Conservation (phyloP, 2,797 vertebrate species). For the Danio tinwini region DNA sequence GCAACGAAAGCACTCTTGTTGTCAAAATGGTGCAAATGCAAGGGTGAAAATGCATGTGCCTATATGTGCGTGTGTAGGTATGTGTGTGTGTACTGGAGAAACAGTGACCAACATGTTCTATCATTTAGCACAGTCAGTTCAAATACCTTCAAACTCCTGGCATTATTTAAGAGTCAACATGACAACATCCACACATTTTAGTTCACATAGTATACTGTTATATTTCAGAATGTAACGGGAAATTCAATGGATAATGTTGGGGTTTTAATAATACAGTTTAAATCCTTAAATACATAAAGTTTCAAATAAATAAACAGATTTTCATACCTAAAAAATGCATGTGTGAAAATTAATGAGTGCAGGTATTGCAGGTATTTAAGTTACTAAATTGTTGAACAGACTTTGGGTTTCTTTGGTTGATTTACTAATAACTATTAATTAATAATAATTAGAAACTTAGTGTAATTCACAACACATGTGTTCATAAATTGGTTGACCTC, state of each 20-base stretch:
- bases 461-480: too few species aligned
- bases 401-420: too few species aligned
- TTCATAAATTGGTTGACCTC: too few species aligned
- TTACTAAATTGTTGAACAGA: background rate
- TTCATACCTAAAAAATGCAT: too few species aligned
- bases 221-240: background rate
- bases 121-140: constrained; percentile 43
- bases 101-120: constrained; percentile 25
- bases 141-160: constrained; percentile 37
- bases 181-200: background rate
- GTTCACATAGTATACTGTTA: background rate
- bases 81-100: background rate
- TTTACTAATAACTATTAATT: too few species aligned
- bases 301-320: background rate
- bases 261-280: background rate
- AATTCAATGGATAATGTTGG: background rate
- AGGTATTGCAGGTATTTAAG: too few species aligned
- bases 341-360: too few species aligned
- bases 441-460: too few species aligned
- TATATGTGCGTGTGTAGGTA: constrained; percentile 9
- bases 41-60: constrained; percentile 46
- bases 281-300: background rate
- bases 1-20: constrained; percentile 56
- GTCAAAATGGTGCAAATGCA: constrained; percentile 53
- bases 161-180: background rate